Percentiles rank a stretch among this genome's conserved stretches.
Evolutionary conservation across 2,888 invertebrate genomes (phyloP).

Genomic region (Cheilosia impressa): DNA sequence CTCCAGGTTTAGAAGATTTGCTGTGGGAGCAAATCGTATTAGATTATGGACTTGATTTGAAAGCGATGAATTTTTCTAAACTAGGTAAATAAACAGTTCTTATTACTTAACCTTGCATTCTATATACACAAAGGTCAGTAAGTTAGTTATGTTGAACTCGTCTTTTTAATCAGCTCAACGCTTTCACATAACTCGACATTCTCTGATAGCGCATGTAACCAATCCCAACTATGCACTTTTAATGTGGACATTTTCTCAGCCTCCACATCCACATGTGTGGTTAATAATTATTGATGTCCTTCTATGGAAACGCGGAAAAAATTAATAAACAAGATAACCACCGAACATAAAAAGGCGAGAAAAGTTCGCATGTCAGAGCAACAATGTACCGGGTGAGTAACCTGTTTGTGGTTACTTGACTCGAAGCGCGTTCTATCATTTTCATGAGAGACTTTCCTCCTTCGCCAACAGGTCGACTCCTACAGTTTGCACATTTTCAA

Average conservation of each 20-base stretch:
- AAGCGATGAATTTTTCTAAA: too few species aligned
- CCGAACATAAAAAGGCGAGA: constrained; percentile 2
- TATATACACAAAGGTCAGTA: neutral
- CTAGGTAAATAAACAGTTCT: neutral
- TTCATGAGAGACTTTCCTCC: neutral
- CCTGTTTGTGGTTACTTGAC: constrained; percentile 26
- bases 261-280: neutral
- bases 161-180: neutral
- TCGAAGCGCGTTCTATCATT: neutral
- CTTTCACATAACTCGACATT: constrained; percentile 6
- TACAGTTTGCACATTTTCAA: constrained; percentile 42
- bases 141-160: neutral
- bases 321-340: constrained; percentile 28
- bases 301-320: constrained; percentile 44
- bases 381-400: constrained; percentile 45
- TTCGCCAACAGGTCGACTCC: neutral
- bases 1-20: too few species aligned
- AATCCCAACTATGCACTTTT: neutral
- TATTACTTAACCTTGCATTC: neutral
- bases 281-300: constrained; percentile 30
- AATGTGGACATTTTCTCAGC: constrained; percentile 6
- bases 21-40: too few species aligned
- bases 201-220: neutral
- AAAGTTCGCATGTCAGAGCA: constrained; percentile 5
- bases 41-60: too few species aligned